These are phyloP conservation scores for Criorhina ranunculi DNA, from an alignment of 2,888 invertebrate species.

Conservation along the genomic window DNA sequence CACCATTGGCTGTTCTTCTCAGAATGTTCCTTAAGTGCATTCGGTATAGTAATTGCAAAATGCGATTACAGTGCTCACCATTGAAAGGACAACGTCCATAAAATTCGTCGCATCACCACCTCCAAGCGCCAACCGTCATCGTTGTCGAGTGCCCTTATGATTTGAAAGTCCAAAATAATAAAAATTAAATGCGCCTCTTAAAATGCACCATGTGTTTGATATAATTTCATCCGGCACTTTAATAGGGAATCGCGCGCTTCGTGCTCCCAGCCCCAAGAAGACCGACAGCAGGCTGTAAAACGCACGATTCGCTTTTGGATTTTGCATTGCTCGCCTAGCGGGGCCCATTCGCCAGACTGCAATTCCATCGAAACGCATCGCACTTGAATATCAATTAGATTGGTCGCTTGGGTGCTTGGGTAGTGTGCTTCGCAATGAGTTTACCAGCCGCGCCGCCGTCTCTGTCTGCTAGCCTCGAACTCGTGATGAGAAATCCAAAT, in stretches of 20 bases:
- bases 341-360: constrained; percentile 25
- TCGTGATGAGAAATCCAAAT: constrained; percentile 72
- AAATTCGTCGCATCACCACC: constrained; percentile 35
- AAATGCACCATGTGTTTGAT: constrained; percentile 71
- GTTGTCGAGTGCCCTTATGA: background rate
- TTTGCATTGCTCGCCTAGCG: constrained; percentile 29
- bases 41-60: constrained; percentile 32
- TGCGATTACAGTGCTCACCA: background rate
- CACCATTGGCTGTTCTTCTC: background rate
- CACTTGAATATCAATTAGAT: constrained; percentile 73
- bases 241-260: constrained; percentile 19
- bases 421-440: constrained; percentile 27
- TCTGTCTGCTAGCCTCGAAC: constrained; percentile 32
- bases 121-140: background rate
- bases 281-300: constrained; percentile 12
- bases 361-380: constrained; percentile 49
- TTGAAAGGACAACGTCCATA: constrained; percentile 37
- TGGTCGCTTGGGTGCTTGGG: constrained; percentile 38
- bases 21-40: constrained; percentile 48
- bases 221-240: constrained; percentile 69
- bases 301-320: constrained; percentile 12
- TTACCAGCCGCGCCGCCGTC: constrained; percentile 51
- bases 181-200: constrained; percentile 56
- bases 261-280: background rate
- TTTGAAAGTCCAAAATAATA: constrained; percentile 52